Conservation (phyloP, 2,797 vertebrate species). For the Nyctibius grandis region DNA sequence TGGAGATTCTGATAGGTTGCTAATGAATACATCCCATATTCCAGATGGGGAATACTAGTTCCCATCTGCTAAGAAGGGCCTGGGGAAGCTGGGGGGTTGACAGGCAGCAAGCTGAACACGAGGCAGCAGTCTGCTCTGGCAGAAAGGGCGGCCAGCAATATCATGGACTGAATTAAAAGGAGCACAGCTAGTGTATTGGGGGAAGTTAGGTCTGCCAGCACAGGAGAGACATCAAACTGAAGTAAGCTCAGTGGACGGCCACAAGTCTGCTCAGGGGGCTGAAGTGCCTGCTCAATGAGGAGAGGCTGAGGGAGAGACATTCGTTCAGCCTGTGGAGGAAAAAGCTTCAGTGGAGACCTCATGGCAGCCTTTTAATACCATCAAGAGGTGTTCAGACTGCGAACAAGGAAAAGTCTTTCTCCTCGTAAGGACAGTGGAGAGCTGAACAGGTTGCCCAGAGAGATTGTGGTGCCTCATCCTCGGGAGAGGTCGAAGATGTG, state of each 20-base stretch:
- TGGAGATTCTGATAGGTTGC: neutral
- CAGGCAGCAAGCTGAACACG: neutral
- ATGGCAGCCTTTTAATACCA: neutral
- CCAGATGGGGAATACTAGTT: too few species aligned
- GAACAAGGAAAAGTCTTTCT: neutral
- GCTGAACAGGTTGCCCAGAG: neutral
- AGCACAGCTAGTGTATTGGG: too few species aligned
- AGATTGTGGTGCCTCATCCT: neutral
- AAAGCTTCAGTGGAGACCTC: neutral
- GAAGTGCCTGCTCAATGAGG: rapidly evolving
- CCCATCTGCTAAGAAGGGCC: too few species aligned
- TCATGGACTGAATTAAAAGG: neutral
- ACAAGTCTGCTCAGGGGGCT: too few species aligned
- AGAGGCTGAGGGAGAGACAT: too few species aligned
- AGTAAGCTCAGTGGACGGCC: too few species aligned
- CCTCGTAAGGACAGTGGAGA: neutral
- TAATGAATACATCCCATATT: neutral
- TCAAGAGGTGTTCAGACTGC: neutral
- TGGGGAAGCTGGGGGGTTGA: too few species aligned
- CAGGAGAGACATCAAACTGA: too few species aligned
- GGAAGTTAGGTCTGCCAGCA: too few species aligned
- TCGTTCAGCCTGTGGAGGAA: neutral
- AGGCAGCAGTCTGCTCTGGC: neutral
- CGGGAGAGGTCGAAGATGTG: neutral
- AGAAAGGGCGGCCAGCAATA: neutral